Evolutionary conservation across 2,888 invertebrate species (phyloP), one percentile per base, ranked within the genome.

Genomic region (Drosophila ochracea): DNA sequence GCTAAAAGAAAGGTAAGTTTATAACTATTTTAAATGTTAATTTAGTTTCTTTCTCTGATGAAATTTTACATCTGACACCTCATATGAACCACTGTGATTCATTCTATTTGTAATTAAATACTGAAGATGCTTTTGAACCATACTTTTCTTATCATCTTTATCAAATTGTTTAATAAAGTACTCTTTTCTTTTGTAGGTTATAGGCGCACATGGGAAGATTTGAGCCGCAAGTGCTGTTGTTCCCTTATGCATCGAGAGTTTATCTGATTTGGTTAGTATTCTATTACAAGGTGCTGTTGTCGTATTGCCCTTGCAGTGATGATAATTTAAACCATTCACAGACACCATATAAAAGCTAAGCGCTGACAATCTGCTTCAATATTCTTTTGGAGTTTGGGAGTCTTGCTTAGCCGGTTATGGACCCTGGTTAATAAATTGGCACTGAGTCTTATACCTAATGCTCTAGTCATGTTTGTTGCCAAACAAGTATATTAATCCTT

Each of bases 281-380:
- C 0, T 16, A 16, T 16, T 21, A 13, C 2, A 2, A n/a, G 9
- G 4, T 31, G 11, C 3, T n/a, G 19, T 50, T n/a, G 10, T 30
- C 30, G 30, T 9, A 11, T 9, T 54, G 16, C 0, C 4, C 4
- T 50, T 60, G 54, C 76, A 52, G 82, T 92, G 92, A 92, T 91
- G 92, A 92, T 76, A 63, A 77, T 78, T 66, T 92, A 92, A 92
- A 91, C 91, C 92, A 92, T 92, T 92, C 92, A 91, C 92, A 91
- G 92, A 92, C 92, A 76, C 76, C 91, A 84, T 91, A 90, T 87
- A 80, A 91, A 80, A 61, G 85, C 82, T 68, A 71, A 79, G 76
- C 83, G 43, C 37, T 70, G 91, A 73, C 78, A 82, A 89, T 66
- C 92, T 83, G 69, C 82, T 90, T 62, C 91, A 92, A 92, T 92